Evolutionary conservation across 2,797 vertebrate species (phyloP).

Genomic region (Enteromius argenteus): DNA sequence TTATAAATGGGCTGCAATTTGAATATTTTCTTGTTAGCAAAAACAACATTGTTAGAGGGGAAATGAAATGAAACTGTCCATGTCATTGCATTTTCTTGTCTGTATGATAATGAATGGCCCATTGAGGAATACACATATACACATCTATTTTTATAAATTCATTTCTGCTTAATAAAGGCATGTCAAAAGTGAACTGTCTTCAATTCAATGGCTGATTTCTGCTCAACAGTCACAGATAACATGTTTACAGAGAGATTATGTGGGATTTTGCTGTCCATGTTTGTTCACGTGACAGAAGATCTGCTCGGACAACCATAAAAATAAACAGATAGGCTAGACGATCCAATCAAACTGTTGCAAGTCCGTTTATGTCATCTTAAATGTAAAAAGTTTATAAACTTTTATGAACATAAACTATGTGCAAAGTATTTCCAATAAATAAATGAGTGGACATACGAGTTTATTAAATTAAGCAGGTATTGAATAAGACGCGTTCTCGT

Average conservation of each 20-base stretch:
- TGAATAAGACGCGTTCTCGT: background rate
- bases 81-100: background rate
- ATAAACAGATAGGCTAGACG: constrained; percentile 1
- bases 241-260: constrained; percentile 28
- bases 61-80: constrained; percentile 6
- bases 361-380: background rate
- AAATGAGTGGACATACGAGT: background rate
- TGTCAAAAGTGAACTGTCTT: constrained; percentile 49
- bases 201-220: background rate
- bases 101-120: constrained; percentile 25
- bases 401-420: background rate
- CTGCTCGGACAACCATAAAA: background rate
- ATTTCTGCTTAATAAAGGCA: constrained; percentile 71
- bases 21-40: constrained; percentile 1
- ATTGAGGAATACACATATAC: background rate
- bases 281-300: constrained; percentile 19
- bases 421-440: background rate
- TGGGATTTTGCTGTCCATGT: background rate
- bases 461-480: background rate
- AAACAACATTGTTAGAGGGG: background rate
- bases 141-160: constrained; percentile 60
- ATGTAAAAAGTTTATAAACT: background rate
- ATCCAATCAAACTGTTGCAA: background rate
- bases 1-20: constrained; percentile 20
- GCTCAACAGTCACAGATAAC: constrained; percentile 1